Percentiles rank a stretch among this genome's conserved stretches.
Evolutionary conservation across 2,888 invertebrate genomes (phyloP).

Genomic region (Tipula unca): DNA sequence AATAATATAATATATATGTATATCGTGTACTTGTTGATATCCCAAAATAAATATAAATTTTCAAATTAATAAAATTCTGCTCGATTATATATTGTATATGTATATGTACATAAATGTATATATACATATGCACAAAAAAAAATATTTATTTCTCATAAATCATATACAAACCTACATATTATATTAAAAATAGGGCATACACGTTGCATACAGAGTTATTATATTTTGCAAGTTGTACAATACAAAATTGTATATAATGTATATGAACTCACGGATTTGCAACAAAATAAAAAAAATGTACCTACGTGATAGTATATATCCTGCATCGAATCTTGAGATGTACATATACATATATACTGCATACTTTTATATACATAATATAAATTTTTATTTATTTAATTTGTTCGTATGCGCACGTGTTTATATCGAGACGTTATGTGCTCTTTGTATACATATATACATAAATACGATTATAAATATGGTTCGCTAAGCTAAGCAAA

Average conservation of each 20-base stretch:
- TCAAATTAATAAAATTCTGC: not conserved
- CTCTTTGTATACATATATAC: not conserved
- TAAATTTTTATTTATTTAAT: no score
- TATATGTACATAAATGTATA: no score
- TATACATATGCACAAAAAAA: no score
- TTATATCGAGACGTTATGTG: not conserved
- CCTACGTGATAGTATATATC: not conserved
- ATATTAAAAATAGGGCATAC: not conserved
- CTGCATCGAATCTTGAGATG: not conserved
- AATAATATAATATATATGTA: no score
- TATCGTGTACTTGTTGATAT: not conserved
- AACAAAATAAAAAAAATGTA: not conserved
- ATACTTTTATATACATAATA: no score
- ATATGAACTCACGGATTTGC: not conserved
- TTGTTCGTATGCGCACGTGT: not conserved
- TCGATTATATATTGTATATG: no score
- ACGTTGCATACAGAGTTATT: not conserved
- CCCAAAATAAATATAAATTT: not conserved
- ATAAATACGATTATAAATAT: not conserved
- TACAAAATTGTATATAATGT: not conserved
- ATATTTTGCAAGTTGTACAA: not conserved
- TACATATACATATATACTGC: no score
- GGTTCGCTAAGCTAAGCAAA: not conserved
- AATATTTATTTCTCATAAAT: not conserved
- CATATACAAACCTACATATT: no score